A percentile compares a stretch with the other conserved stretches of the same genome.
Conservation (phyloP, 2,888 invertebrate genomes). For the Chydorus sphaericus region DNA sequence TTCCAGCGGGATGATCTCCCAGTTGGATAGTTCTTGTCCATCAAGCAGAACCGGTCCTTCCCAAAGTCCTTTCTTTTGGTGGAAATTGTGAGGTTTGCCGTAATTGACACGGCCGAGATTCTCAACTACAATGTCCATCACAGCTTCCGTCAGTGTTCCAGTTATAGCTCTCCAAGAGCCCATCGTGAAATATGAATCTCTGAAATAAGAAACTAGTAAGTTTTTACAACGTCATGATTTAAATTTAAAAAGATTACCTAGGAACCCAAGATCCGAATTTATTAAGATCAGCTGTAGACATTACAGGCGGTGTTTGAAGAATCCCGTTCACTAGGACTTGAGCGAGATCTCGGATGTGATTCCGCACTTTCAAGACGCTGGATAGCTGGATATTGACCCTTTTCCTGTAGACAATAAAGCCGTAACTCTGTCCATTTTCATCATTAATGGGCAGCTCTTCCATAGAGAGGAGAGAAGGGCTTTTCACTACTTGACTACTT, state of each 20-base stretch:
- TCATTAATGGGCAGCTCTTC: slow-evolving; percentile 22
- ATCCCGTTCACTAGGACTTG: slow-evolving; percentile 35
- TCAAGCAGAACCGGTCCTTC: slow-evolving; percentile 33
- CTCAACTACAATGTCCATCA: slow-evolving; percentile 34
- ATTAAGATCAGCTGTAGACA: slow-evolving; percentile 24
- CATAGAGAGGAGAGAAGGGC: slow-evolving; percentile 20
- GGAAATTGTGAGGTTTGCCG: slow-evolving; percentile 28
- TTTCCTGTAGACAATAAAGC: slow-evolving; percentile 39
- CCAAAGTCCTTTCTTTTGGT: slow-evolving; percentile 31
- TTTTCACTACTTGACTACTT: slow-evolving; percentile 9
- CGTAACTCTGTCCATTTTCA: slow-evolving; percentile 38
- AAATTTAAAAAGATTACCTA: slow-evolving; percentile 19
- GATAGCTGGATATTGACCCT: neutral
- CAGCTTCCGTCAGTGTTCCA: slow-evolving; percentile 15
- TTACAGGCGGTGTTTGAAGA: slow-evolving; percentile 28
- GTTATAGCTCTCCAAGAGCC: neutral
- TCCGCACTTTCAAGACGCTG: slow-evolving; percentile 18
- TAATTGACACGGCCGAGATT: slow-evolving; percentile 35
- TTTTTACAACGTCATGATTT: too few relatives aligned
- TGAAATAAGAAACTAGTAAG: too few relatives aligned
- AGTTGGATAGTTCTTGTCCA: slow-evolving; percentile 27
- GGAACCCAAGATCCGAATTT: slow-evolving; percentile 31
- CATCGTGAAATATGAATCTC: slow-evolving; percentile 7
- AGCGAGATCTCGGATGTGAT: slow-evolving; percentile 36
- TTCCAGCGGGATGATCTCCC: slow-evolving; percentile 37